These are phyloP conservation scores for Drosophila antonietae DNA, from an alignment of 2,888 invertebrate species.

Conservation along the genomic window DNA sequence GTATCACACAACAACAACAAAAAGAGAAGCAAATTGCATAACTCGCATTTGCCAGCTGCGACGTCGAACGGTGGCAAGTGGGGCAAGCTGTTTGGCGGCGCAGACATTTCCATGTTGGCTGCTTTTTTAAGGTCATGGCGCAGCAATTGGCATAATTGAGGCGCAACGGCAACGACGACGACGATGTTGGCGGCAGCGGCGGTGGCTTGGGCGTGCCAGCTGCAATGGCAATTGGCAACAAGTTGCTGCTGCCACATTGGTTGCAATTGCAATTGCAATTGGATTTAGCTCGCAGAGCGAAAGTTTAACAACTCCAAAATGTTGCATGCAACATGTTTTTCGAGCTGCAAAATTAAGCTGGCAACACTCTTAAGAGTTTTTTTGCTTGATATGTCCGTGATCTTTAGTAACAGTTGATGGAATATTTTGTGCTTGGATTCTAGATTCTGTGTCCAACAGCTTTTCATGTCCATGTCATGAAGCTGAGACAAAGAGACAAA, in stretches of 20 bases:
- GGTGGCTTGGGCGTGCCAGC: constrained; percentile 19
- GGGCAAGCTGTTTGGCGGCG: constrained; percentile 20
- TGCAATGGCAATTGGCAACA: constrained; percentile 58
- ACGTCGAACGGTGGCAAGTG: constrained; percentile 28
- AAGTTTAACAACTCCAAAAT: constrained; percentile 17
- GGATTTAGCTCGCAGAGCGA: constrained; percentile 16
- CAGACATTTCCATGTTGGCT: constrained; percentile 78
- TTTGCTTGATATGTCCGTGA: not conserved
- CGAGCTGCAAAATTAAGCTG: constrained; percentile 2
- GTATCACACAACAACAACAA: not conserved
- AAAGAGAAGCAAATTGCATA: constrained; percentile 59
- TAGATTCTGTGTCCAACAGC: not conserved
- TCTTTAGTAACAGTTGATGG: not conserved
- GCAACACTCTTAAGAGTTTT: not conserved
- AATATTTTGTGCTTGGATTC: not conserved
- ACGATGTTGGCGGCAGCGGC: not conserved
- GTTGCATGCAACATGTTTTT: constrained; percentile 35
- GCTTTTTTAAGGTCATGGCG: constrained; percentile 81
- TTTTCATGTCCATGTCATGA: not conserved
- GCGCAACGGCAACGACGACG: constrained; percentile 30
- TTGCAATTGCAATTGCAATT: constrained; percentile 27
- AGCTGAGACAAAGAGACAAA: not conserved
- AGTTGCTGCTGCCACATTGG: constrained; percentile 59
- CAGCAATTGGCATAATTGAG: constrained; percentile 79
- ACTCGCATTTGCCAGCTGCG: constrained; percentile 64